Percentiles rank a stretch among this genome's conserved stretches.
Evolutionary conservation across 2,888 invertebrate genomes (phyloP).

Genomic region (Cephalotes varians): DNA sequence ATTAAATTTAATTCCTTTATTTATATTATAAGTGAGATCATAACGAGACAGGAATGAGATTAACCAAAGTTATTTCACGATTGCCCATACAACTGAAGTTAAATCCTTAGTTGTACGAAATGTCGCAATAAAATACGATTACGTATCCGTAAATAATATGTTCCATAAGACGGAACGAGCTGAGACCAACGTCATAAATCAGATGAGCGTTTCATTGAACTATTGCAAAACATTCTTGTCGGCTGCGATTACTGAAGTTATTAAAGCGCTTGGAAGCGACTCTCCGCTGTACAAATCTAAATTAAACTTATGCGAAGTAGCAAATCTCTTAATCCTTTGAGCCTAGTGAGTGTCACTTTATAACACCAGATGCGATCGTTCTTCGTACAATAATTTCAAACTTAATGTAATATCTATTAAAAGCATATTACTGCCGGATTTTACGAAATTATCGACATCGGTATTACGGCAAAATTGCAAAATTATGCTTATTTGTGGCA

Average conservation of each 20-base stretch:
- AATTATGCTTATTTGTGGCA: constrained; percentile 16
- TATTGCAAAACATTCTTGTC: constrained; percentile 8
- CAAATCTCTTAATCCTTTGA: constrained; percentile 5
- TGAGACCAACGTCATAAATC: constrained; percentile 12
- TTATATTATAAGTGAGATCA: constrained; percentile 5
- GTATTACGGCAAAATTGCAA: not conserved
- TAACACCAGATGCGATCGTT: not conserved
- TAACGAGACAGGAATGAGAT: constrained; percentile 17
- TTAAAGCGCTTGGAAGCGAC: constrained; percentile 17
- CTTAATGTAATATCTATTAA: constrained; percentile 12
- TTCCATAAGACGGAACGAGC: not conserved
- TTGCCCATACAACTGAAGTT: not conserved
- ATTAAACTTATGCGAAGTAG: not conserved
- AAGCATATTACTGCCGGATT: not conserved
- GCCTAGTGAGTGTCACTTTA: not conserved
- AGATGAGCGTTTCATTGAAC: not conserved
- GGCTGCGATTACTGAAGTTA: not conserved
- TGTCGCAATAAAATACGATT: not conserved
- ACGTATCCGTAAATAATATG: not conserved
- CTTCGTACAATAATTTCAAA: not conserved
- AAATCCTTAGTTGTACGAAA: not conserved
- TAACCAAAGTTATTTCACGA: constrained; percentile 10
- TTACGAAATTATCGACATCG: not conserved
- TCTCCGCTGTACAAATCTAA: not conserved
- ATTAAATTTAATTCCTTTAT: constrained; percentile 7